Base-by-base conservation (phyloP, 2,113 vertebrate genomes). In the Salvelinus fontinalis region DNA sequence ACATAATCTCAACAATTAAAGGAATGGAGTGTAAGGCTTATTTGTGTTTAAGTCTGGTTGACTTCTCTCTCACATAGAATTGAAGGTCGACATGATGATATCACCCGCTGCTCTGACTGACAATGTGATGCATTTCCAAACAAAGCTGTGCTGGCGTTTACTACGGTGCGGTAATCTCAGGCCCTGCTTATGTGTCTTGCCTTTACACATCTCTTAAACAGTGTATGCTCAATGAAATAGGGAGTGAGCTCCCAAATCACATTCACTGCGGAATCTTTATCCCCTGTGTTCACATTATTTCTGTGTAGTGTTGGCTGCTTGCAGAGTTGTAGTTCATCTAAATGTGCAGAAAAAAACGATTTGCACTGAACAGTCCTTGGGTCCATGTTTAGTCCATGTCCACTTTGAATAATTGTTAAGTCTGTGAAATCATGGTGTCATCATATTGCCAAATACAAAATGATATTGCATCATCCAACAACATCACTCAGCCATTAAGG, bases 51-150 rank as follows among this genome's bases (percentile, higher is more conserved):
- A 14, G 54, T 57, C 54, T 57, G 54, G 54, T 20, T 18, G 20
- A 14, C 54, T 20, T 57, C 54, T 57, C 54, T 20, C 54, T 57
- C 16, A 8, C 16, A 57, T 4, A 57, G 54, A 57, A 14, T 20
- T 57, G 0, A 57, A 20, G 20, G 51, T 3, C 24, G 5, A 75
- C 49, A 22, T n/a, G 39, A 66, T 67, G 24, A 14, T 65, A 68
- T 67, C 74, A n/a, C 26, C 14, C 9, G 12, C 64, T 62, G 57
- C 62, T 48, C 74, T 16, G 20, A 67, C 74, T 68, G 74, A 26
- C 64, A 75, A 6, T 39, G 4, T 75, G 74, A 75, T 67, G 64
- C 1, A 57, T 57, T 57, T 57, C 1, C 3, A 57, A 57, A 20
- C 20, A 57, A 57, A 57, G 54, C 20, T 2, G 54, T 57, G 54